phyloP scores from a whole-genome alignment of 1,140 invertebrate species.

The Cyclina sinensis region DNA sequence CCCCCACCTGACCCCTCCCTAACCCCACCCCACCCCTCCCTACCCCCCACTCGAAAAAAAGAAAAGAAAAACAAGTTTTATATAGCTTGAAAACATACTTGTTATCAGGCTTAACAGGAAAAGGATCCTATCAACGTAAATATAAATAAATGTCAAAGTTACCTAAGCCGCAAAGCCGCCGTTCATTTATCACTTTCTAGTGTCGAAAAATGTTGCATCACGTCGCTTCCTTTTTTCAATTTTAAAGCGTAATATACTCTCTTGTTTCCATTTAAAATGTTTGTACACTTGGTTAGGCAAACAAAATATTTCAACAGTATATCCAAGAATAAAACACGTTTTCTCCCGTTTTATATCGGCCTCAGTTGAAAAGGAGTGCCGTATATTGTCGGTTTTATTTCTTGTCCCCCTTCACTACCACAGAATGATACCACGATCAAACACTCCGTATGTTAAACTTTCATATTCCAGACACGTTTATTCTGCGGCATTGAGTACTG shows the following conservation, averaged over 20 bases:
- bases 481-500: neutral
- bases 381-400: neutral
- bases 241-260: neutral
- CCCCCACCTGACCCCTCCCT: no score
- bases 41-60: no score
- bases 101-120: no score
- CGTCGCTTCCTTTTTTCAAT: neutral
- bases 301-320: neutral
- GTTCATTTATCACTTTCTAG: neutral
- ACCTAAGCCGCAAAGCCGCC: neutral
- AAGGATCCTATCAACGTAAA: no score
- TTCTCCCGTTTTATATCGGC: neutral
- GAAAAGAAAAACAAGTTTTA: no score
- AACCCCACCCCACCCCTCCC: no score
- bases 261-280: neutral
- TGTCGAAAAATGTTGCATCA: neutral
- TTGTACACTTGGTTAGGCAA: neutral
- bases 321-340: neutral
- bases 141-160: no score
- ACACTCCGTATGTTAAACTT: neutral
- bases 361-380: neutral
- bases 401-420: neutral
- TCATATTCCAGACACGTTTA: conserved; percentile 17
- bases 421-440: neutral
- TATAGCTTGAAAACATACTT: no score